These are phyloP conservation scores for Holothuria scabra DNA, from an alignment of 53 echinoderm and acorn worm genomes.

Conservation along the genomic window DNA sequence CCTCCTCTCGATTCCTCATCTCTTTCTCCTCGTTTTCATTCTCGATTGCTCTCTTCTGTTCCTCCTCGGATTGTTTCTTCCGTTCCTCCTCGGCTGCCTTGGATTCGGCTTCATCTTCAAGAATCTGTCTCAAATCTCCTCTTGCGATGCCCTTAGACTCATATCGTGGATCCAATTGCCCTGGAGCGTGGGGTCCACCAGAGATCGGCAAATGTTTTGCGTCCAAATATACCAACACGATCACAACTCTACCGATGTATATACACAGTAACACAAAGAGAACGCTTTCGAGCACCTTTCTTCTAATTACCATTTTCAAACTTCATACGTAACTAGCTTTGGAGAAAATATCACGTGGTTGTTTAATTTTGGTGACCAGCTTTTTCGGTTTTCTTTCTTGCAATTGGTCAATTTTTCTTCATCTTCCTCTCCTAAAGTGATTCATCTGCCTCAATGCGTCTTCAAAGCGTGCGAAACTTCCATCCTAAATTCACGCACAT, in stretches of 20 bases:
- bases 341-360: no score
- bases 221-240: constrained; percentile 73
- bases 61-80: background rate
- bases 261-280: constrained; percentile 62
- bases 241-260: constrained; percentile 65
- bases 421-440: no score
- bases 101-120: constrained; percentile 11
- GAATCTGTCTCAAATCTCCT: constrained; percentile 25
- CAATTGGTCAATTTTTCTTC: no score
- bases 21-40: constrained; percentile 33
- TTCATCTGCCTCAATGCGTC: no score
- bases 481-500: no score
- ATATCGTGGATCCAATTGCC: constrained; percentile 6
- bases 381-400: no score
- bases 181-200: constrained; percentile 44
- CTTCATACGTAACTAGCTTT: no score
- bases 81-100: constrained; percentile 5
- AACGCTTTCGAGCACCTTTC: constrained; percentile 48
- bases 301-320: constrained; percentile 13
- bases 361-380: no score
- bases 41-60: background rate
- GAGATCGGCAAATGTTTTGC: constrained; percentile 46
- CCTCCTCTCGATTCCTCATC: constrained; percentile 25
- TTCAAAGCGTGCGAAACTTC: no score
- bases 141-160: constrained; percentile 23